phyloP scores from a whole-genome alignment of 2,888 invertebrate genomes.

The Dynastes hyllus region DNA sequence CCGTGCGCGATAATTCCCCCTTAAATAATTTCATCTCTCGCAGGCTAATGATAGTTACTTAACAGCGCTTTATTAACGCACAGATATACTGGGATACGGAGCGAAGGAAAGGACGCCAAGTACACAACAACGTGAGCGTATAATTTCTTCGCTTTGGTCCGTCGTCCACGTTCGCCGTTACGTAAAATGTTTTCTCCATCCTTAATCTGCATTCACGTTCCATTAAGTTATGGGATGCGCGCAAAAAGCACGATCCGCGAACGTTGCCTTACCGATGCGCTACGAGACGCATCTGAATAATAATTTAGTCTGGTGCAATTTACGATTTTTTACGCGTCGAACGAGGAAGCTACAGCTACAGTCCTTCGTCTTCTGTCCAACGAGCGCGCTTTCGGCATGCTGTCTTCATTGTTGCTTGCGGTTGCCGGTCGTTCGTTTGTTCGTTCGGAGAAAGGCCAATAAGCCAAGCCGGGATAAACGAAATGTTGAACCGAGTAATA shows the following conservation, averaged over 20 bases:
- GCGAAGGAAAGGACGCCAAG: not conserved
- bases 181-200: slow-evolving; percentile 36
- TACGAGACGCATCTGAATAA: slow-evolving; percentile 42
- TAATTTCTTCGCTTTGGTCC: slow-evolving; percentile 38
- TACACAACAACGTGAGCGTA: slow-evolving; percentile 25
- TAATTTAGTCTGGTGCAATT: slow-evolving; percentile 34
- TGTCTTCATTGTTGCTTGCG: slow-evolving; percentile 31
- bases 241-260: slow-evolving; percentile 40
- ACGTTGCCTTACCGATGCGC: slow-evolving; percentile 1
- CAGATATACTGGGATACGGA: not conserved
- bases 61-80: slow-evolving; percentile 34
- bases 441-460: slow-evolving; percentile 23
- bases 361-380: not conserved
- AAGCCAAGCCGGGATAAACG: slow-evolving; percentile 23
- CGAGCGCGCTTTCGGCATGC: slow-evolving; percentile 20
- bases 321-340: slow-evolving; percentile 17
- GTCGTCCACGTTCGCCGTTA: slow-evolving; percentile 37
- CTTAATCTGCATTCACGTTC: slow-evolving; percentile 41
- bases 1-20: slow-evolving; percentile 12
- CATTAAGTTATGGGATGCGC: slow-evolving; percentile 42
- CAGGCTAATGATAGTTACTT: slow-evolving; percentile 33
- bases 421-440: not conserved
- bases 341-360: not conserved
- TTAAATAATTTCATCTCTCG: slow-evolving; percentile 32
- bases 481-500: slow-evolving; percentile 24